These are phyloP conservation scores for Melanotaenia parkinsoni DNA, from an alignment of 2,797 vertebrate species.

Conservation along the genomic window DNA sequence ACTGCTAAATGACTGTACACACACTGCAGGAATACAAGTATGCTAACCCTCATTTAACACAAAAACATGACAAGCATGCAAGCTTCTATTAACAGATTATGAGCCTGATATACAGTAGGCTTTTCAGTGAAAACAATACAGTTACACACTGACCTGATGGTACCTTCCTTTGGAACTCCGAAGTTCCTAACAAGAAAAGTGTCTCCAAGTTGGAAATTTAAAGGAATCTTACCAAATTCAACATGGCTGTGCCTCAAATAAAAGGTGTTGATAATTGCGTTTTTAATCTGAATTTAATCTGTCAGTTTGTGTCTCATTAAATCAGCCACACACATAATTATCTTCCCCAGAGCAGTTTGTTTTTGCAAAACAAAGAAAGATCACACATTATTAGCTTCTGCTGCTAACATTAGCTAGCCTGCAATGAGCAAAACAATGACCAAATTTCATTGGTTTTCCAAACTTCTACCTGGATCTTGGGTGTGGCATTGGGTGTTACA, in stretches of 20 bases:
- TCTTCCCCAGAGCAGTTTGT: not conserved
- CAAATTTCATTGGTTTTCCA: no score
- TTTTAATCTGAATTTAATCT: not conserved
- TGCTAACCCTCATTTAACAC: conserved; percentile 20
- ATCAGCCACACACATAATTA: not conserved
- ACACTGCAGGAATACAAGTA: conserved; percentile 18
- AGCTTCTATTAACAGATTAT: not conserved
- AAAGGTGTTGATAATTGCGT: not conserved
- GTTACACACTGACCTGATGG: not conserved
- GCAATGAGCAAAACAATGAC: not conserved
- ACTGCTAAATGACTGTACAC: not conserved
- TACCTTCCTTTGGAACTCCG: not conserved
- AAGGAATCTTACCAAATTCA: not conserved
- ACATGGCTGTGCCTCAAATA: not conserved
- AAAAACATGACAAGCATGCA: conserved; percentile 14
- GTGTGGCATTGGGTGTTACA: not conserved
- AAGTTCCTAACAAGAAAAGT: no score
- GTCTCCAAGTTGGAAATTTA: no score
- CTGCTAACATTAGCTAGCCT: not conserved
- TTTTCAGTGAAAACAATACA: not conserved
- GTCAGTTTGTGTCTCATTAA: not conserved
- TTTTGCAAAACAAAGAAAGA: not conserved
- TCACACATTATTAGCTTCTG: not conserved
- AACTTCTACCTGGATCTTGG: not conserved
- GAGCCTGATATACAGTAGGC: not conserved